Conservation (phyloP, 2,113 vertebrate species). For the Callithrix jacchus region DNA sequence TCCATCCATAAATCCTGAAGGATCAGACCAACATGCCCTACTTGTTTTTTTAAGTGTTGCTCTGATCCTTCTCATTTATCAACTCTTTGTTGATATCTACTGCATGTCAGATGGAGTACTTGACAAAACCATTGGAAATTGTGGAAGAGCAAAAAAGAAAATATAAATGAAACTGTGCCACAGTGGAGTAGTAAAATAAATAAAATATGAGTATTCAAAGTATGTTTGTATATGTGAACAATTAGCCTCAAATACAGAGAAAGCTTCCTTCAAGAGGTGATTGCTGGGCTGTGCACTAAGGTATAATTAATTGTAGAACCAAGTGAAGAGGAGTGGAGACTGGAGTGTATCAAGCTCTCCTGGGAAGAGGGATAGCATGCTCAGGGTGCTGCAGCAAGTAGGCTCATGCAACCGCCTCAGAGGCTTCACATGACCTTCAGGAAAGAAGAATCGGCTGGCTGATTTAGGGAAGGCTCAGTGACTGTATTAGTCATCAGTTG, state of each 20-base stretch:
- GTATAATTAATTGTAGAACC: not conserved
- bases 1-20: not conserved
- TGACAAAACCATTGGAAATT: not conserved
- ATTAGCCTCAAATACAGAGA: not conserved
- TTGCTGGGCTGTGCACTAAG: not conserved
- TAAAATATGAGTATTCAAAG: not conserved
- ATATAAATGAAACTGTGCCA: not conserved
- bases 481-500: not conserved
- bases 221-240: fast-evolving
- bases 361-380: not conserved
- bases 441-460: not conserved
- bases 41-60: not conserved
- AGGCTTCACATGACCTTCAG: not conserved
- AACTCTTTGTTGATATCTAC: not conserved
- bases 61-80: not conserved
- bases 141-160: not conserved
- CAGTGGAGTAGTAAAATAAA: not conserved
- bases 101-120: not conserved
- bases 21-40: not conserved
- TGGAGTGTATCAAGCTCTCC: not conserved
- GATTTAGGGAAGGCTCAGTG: not conserved
- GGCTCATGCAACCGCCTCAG: not conserved
- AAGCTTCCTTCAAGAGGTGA: not conserved
- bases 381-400: not conserved
- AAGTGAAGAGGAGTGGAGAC: not conserved